Base-by-base conservation (phyloP, 2,888 invertebrate species). In the Stenolophus ochropezus region DNA sequence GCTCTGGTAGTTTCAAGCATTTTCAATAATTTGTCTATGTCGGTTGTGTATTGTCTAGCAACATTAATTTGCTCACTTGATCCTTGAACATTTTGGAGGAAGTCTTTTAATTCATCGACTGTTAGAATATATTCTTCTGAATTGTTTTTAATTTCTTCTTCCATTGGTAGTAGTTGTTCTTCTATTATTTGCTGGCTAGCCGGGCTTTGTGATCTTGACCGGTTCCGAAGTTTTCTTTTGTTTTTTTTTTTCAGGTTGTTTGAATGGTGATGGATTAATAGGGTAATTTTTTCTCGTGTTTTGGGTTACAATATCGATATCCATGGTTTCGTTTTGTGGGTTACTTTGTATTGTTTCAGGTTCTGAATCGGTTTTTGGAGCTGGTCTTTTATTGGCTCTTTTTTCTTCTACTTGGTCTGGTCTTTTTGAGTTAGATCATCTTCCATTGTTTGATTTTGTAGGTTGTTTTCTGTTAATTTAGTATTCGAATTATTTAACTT, bases 21-120 rank as follows among this genome's bases (percentile, higher is more conserved):
- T 23, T 61, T 25, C 2, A 61, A 21, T 61, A 61, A 20, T 61
- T 61, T 21, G 14, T 61, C 20, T 23, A 61, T 61, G 6, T 61
- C 61, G 14, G 61, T 61, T 61, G 61, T 61, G 61, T 61, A 61
- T 61, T 61, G 23, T 61, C 61, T 61, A 23, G 61, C 61, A 61
- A 61, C 25, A 14, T 14, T 21, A 61, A 61, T 61, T 61, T 61
- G 61, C 14, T 61, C 61, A 25, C 20, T 61, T 23, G 61, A 61
- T 61, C 61, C 61, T 61, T 61, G 61, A 20, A 61, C 20, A 61
- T 61, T 61, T 61, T 61, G 61, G 25, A 61, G 23, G 23, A 61
- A 25, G 8, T 61, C 61, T 61, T 61, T 61, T 20, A 61, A 23
- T 61, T 61, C 61, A 23, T 61, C 61, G 18, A 20, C 18, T 25